Conservation (phyloP, 2,888 invertebrate genomes). For the Glyphotaelius pellucidus region DNA sequence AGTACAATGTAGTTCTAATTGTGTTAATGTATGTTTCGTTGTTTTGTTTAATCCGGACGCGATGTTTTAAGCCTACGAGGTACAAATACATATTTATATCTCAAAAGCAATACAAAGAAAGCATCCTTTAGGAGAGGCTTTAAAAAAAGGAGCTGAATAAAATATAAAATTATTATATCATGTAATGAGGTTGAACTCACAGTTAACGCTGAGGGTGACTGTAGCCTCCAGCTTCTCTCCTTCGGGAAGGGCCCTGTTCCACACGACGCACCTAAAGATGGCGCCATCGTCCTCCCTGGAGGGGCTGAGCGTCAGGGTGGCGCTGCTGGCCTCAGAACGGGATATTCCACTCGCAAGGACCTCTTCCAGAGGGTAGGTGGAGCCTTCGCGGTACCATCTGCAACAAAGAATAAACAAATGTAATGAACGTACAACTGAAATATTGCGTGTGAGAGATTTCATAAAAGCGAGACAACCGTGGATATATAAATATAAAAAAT, state of each 20-base stretch:
- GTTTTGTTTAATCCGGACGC: no score
- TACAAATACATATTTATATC: no score
- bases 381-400: slow-evolving; percentile 90
- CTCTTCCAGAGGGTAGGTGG: slow-evolving; percentile 84
- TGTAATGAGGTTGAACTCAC: slow-evolving; percentile 78
- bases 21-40: no score
- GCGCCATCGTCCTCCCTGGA: slow-evolving; percentile 91
- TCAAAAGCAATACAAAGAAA: no score
- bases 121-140: no score
- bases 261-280: slow-evolving; percentile 90
- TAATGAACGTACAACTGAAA: not conserved
- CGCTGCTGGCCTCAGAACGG: slow-evolving; percentile 85
- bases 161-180: not conserved
- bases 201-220: slow-evolving; percentile 91
- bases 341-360: slow-evolving; percentile 84
- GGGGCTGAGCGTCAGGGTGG: slow-evolving; percentile 86
- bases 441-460: no score
- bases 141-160: no score
- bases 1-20: no score
- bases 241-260: slow-evolving; percentile 92
- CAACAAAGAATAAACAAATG: slow-evolving; percentile 45
- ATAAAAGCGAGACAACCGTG: no score
- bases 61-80: no score
- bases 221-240: slow-evolving; percentile 88
- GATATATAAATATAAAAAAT: no score